These are phyloP conservation scores for Chymomyza fuscimana DNA, from an alignment of 2,888 invertebrate species.

Conservation along the genomic window DNA sequence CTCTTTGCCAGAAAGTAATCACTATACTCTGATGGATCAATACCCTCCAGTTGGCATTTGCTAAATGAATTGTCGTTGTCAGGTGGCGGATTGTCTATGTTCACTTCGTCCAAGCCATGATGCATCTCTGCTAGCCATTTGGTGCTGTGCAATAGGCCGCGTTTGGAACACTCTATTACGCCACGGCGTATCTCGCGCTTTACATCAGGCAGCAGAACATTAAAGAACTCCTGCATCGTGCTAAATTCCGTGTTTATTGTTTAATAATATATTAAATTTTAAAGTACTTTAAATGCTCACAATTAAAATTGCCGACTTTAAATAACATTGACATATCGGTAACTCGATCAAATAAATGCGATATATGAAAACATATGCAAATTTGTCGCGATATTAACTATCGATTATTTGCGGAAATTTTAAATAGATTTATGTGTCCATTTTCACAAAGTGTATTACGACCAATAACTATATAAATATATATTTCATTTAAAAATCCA, in stretches of 20 bases:
- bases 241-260: background rate
- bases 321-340: background rate
- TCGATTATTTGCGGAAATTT: no score
- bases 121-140: slow-evolving; percentile 95
- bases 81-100: slow-evolving; percentile 65
- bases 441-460: no score
- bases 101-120: slow-evolving; percentile 86
- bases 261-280: background rate
- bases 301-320: background rate
- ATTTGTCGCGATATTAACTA: no score
- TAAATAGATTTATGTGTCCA: no score
- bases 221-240: slow-evolving; percentile 71
- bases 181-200: slow-evolving; percentile 85
- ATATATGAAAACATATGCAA: background rate
- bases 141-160: slow-evolving; percentile 89
- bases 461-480: no score
- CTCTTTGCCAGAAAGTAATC: slow-evolving; percentile 91
- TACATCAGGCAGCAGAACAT: slow-evolving; percentile 82
- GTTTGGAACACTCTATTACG: slow-evolving; percentile 87
- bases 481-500: no score
- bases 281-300: background rate
- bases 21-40: slow-evolving; percentile 81
- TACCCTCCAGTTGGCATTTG: slow-evolving; percentile 66
- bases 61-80: slow-evolving; percentile 51
- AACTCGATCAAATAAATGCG: background rate